A percentile compares a stretch with the other conserved stretches of the same genome.
phyloP scores from a whole-genome alignment of 2,888 invertebrate genomes.

The Chrysodeixis includens region DNA sequence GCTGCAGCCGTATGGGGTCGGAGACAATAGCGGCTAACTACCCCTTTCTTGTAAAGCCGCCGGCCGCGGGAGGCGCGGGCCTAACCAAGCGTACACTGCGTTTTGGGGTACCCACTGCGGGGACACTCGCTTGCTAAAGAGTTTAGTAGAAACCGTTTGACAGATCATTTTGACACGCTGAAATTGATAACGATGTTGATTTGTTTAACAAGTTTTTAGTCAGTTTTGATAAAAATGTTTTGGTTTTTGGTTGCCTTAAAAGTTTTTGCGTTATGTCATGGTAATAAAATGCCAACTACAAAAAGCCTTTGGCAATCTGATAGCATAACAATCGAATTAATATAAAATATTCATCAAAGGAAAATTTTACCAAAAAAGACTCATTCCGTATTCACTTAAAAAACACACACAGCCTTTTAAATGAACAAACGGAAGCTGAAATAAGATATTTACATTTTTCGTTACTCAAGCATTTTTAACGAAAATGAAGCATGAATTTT shows the following conservation, averaged over 20 bases:
- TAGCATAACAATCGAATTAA: neutral
- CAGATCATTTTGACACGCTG: neutral
- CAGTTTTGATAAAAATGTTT: too few species aligned
- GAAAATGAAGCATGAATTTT: constrained; percentile 22
- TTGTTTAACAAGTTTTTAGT: neutral
- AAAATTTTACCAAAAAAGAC: constrained; percentile 33
- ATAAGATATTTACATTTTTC: constrained; percentile 38
- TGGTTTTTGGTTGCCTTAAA: too few species aligned
- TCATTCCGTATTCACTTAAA: neutral
- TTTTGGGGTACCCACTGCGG: constrained; percentile 80
- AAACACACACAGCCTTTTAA: constrained; percentile 29
- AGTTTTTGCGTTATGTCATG: too few species aligned
- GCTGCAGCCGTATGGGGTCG: constrained; percentile 72
- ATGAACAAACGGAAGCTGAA: constrained; percentile 44
- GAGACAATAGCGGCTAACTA: constrained; percentile 89
- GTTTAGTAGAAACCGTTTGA: constrained; percentile 14
- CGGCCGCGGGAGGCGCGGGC: constrained; percentile 82
- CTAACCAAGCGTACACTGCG: constrained; percentile 88
- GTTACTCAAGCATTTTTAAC: constrained; percentile 43
- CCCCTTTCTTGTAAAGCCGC: constrained; percentile 86
- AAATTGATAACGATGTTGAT: neutral
- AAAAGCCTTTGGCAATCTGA: neutral
- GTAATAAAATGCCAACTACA: too few species aligned
- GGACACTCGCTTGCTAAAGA: constrained; percentile 66
- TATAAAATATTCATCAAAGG: neutral